Base-by-base conservation (phyloP, 2,888 invertebrate genomes). In the Drosophila atroscutellata region DNA sequence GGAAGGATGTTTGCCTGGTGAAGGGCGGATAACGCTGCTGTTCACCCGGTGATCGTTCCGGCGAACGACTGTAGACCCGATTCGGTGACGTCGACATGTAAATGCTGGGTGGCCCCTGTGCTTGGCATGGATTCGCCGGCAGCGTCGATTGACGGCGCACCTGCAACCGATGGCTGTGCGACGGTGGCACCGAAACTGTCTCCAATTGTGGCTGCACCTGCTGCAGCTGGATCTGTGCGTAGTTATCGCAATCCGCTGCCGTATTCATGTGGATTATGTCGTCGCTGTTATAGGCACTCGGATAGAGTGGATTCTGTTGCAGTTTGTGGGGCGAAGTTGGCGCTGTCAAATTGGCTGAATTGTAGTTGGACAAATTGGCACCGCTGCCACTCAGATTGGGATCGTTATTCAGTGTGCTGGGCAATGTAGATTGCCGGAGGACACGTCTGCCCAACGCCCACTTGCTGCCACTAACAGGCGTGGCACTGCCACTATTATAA, bases 71-170 rank as follows among this genome's bases (percentile, higher is more conserved):
- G 59, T 92, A 93, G 36, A 79, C 75, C 37, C 93, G 91, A 80
- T 92, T 93, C 32, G 93, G 93, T 24, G 93, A 93, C 7, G 93
- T 92, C 54, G 93, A 93, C 85, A 92, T 87, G 78, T 92, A 93
- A n/a, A 92, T 91, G 61, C 82, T 79, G 45, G 90, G 79, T 7
- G 84, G 82, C 15, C 83, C 82, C 20, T 37, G 54, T 26, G 89
- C 68, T 75, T 90, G 90, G 77, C 92, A 91, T 76, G 92, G 92
- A 75, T 91, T 90, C 15, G 92, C 91, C 32, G 91, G 92, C 76
- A 93, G 69, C 30, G 93, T 93, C 72, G 93, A 93, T 84, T 93
- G 93, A 72, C 93, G 88, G 57, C 93, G 92, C 79, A 93, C 90
- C 89, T 91, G 91, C 76, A 92, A 62, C 30, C 92, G 85, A 67